A percentile compares a stretch with the other conserved stretches of the same genome.
Conservation (phyloP, 2,888 invertebrate species). For the Gymnoscelis rufifasciata region DNA sequence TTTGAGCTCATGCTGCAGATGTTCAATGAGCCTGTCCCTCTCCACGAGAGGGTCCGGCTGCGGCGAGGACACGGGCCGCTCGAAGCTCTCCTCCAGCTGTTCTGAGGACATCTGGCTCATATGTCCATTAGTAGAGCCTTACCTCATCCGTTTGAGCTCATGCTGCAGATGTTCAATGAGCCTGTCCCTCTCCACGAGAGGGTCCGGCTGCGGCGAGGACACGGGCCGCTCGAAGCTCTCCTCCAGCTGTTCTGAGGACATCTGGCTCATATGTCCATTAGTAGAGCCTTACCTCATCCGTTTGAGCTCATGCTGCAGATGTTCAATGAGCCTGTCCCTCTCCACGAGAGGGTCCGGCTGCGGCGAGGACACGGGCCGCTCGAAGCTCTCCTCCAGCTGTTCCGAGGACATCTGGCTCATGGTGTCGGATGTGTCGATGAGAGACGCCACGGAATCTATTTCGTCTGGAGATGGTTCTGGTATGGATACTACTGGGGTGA, state of each 20-base stretch:
- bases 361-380: constrained; percentile 56
- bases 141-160: constrained; percentile 85
- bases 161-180: constrained; percentile 89
- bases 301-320: constrained; percentile 87
- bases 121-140: too few relatives aligned
- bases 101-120: too few relatives aligned
- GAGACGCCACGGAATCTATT: constrained; percentile 78
- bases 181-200: too few relatives aligned
- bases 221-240: too few relatives aligned
- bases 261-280: constrained; percentile 81
- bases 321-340: constrained; percentile 87
- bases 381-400: constrained; percentile 45
- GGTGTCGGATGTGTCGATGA: constrained; percentile 84
- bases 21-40: too few relatives aligned
- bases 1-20: constrained; percentile 87
- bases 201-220: too few relatives aligned
- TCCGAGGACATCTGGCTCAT: constrained; percentile 64
- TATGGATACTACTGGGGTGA: constrained; percentile 94
- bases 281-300: constrained; percentile 80
- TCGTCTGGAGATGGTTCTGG: constrained; percentile 83
- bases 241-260: constrained; percentile 53
- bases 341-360: constrained; percentile 74
- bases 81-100: too few relatives aligned
- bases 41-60: too few relatives aligned
- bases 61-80: too few relatives aligned